Percentiles rank a stretch among this genome's conserved stretches.
Conservation (phyloP, 2,113 vertebrate species). For the Donacobius atricapilla region DNA sequence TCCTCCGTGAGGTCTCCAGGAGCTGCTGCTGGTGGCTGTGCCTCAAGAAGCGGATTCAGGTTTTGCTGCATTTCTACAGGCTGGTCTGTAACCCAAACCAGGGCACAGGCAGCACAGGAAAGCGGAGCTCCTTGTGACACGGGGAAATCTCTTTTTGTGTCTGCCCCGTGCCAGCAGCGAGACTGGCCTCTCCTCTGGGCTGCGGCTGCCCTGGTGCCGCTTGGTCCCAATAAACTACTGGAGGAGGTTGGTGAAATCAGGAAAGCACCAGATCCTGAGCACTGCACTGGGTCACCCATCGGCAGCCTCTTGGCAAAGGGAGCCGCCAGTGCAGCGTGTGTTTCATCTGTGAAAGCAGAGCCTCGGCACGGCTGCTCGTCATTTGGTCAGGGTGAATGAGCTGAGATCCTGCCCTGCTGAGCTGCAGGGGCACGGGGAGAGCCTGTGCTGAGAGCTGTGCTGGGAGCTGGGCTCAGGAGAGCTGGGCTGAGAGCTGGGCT, state of each 20-base stretch:
- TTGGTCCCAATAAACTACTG: neutral
- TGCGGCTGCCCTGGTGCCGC: neutral
- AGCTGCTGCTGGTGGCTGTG: neutral
- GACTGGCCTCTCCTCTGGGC: neutral
- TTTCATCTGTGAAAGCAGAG: neutral
- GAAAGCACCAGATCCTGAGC: neutral
- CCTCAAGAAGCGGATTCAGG: fast-evolving
- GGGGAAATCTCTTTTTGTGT: neutral
- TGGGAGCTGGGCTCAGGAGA: no score
- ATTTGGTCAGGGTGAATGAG: neutral
- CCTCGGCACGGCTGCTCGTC: neutral
- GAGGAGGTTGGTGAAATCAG: neutral
- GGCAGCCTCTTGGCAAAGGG: neutral
- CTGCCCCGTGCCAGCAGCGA: neutral
- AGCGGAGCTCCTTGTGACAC: neutral
- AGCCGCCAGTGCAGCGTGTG: neutral
- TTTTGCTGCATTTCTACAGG: neutral
- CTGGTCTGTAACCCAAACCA: neutral
- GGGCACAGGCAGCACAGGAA: fast-evolving
- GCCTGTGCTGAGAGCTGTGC: neutral
- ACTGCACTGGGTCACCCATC: neutral
- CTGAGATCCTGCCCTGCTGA: neutral
- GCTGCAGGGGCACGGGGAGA: neutral
- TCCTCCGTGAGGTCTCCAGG: neutral
- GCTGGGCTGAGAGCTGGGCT: no score